These are phyloP conservation scores for Pseudochaenichthys georgianus DNA, from an alignment of 2,797 vertebrate genomes.

Conservation along the genomic window DNA sequence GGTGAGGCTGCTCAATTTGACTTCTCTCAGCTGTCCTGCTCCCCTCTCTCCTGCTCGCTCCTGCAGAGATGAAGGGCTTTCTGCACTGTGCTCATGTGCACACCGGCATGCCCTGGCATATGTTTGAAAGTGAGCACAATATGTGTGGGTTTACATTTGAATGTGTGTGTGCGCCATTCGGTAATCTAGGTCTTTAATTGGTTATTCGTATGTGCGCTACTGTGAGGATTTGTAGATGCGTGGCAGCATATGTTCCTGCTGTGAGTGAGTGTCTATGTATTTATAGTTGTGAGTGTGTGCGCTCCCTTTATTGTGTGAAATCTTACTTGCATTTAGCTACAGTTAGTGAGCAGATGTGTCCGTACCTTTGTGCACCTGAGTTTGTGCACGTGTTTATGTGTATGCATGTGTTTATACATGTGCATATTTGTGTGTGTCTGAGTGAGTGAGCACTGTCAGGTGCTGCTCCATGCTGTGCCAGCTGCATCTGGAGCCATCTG, in stretches of 20 bases:
- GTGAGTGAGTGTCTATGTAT: constrained; percentile 65
- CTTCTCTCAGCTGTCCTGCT: constrained; percentile 64
- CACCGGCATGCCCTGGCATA: constrained; percentile 74
- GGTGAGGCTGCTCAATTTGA: constrained; percentile 62
- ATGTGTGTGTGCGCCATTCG: constrained; percentile 44
- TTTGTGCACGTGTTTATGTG: constrained; percentile 40
- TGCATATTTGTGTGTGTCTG: constrained; percentile 61
- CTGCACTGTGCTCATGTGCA: constrained; percentile 68
- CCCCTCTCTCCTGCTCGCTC: constrained; percentile 49
- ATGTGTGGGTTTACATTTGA: constrained; percentile 72
- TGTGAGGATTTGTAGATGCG: constrained; percentile 80
- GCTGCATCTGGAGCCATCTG: constrained; percentile 87
- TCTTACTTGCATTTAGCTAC: constrained; percentile 62
- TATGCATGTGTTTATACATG: constrained; percentile 60
- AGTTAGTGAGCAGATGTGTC: constrained; percentile 66
- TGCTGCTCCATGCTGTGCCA: constrained; percentile 82
- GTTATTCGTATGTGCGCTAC: constrained; percentile 71
- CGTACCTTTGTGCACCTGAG: constrained; percentile 43
- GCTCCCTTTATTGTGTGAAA: constrained; percentile 35
- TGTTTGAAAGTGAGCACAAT: constrained; percentile 77
- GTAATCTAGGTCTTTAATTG: constrained; percentile 81
- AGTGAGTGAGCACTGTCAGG: constrained; percentile 82
- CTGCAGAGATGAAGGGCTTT: constrained; percentile 74
- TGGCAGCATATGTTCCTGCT: constrained; percentile 82
- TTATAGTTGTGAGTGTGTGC: constrained; percentile 61